A percentile compares a stretch with the other conserved stretches of the same genome.
These are phyloP conservation scores for Phragmatobia fuliginosa DNA, from an alignment of 2,888 invertebrate genomes.

Conservation along the genomic window DNA sequence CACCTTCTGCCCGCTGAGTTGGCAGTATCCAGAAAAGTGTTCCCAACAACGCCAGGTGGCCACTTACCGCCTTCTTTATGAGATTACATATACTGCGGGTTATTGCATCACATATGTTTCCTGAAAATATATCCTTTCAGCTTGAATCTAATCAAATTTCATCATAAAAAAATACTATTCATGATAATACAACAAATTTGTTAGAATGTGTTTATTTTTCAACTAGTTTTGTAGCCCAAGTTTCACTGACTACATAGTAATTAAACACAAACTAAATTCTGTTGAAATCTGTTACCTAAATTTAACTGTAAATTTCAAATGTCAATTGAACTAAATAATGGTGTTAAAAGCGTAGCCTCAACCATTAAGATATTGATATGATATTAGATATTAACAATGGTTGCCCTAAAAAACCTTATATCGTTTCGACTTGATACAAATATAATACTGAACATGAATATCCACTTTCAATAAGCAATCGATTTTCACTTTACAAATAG, in stretches of 20 bases:
- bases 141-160: conserved; percentile 8
- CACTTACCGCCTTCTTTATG: conserved; percentile 16
- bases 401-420: not conserved
- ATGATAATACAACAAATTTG: not conserved
- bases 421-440: not conserved
- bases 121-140: not conserved
- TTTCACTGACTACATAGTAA: too few relatives aligned
- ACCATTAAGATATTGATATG: too few relatives aligned
- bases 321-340: not conserved
- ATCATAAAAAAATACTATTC: not conserved
- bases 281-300: too few relatives aligned
- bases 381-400: too few relatives aligned
- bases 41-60: conserved; percentile 13
- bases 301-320: too few relatives aligned
- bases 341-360: not conserved
- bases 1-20: not conserved
- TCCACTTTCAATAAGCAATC: too few relatives aligned
- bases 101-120: conserved; percentile 12
- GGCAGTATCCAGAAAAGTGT: conserved; percentile 2
- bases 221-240: too few relatives aligned
- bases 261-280: too few relatives aligned
- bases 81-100: conserved; percentile 12
- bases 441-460: not conserved
- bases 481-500: too few relatives aligned
- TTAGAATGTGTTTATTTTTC: not conserved